A percentile compares a stretch with the other conserved stretches of the same genome.
Conservation (phyloP, 2,888 invertebrate genomes). For the Orgyia antiqua region DNA sequence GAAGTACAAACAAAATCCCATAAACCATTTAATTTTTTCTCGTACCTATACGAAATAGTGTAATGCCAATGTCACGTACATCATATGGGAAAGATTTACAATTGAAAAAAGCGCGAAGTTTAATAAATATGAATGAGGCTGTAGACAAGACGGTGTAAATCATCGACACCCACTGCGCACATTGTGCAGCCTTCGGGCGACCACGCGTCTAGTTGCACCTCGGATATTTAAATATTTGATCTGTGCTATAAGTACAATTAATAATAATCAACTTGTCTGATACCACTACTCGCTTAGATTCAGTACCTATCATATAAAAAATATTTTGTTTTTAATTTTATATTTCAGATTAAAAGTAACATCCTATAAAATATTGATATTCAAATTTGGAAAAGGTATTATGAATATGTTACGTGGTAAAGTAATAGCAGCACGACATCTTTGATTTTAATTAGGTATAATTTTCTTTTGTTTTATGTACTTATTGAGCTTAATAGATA, state of each 20-base stretch:
- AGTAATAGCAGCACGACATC: too few species aligned
- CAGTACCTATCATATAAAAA: too few species aligned
- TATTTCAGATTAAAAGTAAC: too few species aligned
- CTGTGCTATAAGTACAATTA: too few species aligned
- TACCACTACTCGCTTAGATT: neutral
- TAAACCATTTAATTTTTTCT: constrained; percentile 14
- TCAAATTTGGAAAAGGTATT: too few species aligned
- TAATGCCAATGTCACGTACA: constrained; percentile 46
- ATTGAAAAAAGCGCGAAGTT: constrained; percentile 53
- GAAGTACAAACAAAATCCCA: constrained; percentile 12
- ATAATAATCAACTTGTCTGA: too few species aligned
- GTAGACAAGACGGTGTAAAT: constrained; percentile 52
- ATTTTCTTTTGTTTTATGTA: too few species aligned
- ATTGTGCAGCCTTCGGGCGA: constrained; percentile 29
- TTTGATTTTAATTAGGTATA: too few species aligned
- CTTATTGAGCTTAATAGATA: too few species aligned
- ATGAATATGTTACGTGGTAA: too few species aligned
- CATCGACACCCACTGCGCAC: constrained; percentile 64
- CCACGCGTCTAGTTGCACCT: constrained; percentile 7
- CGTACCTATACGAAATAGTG: constrained; percentile 23
- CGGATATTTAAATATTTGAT: neutral
- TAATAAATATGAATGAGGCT: constrained; percentile 68
- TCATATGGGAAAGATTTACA: constrained; percentile 54
- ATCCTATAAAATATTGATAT: too few species aligned
- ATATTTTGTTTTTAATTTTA: too few species aligned